Percentiles rank a stretch among this genome's conserved stretches.
Evolutionary conservation across 2,113 vertebrate genomes (phyloP).

Genomic region (Atractosteus spatula): DNA sequence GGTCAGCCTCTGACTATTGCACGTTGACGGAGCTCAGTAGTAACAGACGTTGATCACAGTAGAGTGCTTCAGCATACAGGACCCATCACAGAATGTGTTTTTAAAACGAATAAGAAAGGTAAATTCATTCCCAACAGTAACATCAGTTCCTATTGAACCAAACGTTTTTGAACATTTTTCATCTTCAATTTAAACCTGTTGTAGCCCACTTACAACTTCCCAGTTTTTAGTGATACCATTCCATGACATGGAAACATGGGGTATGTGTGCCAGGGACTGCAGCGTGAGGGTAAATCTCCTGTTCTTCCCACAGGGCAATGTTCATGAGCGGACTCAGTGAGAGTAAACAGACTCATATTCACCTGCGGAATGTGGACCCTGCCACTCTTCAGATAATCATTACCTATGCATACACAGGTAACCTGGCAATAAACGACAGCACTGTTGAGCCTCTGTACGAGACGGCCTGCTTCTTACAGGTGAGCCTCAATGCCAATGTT

Average conservation of each 20-base stretch:
- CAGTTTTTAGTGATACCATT: too few relatives aligned
- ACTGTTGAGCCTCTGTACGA: slow-evolving; percentile 96
- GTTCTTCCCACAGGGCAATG: slow-evolving; percentile 80
- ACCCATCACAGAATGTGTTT: too few relatives aligned
- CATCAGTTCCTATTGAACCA: too few relatives aligned
- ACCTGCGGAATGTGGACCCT: slow-evolving; percentile 90
- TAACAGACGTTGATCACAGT: too few relatives aligned
- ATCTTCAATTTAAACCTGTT: too few relatives aligned
- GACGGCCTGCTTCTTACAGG: slow-evolving; percentile 97
- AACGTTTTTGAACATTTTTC: too few relatives aligned
- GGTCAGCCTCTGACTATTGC: too few relatives aligned
- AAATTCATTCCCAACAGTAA: too few relatives aligned
- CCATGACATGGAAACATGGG: background rate
- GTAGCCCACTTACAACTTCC: too few relatives aligned
- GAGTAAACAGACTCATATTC: slow-evolving; percentile 94
- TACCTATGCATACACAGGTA: slow-evolving; percentile 93
- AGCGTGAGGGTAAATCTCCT: background rate
- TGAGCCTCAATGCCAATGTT: slow-evolving; percentile 36
- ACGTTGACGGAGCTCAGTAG: too few relatives aligned
- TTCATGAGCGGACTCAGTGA: slow-evolving; percentile 97
- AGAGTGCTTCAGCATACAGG: too few relatives aligned
- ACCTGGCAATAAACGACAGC: slow-evolving; percentile 87
- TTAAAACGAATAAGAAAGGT: too few relatives aligned
- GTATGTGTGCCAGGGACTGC: background rate
- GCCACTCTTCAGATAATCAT: slow-evolving; percentile 92